Evolutionary conservation across 2,113 vertebrate genomes (phyloP).

Genomic region (Tetrax tetrax): DNA sequence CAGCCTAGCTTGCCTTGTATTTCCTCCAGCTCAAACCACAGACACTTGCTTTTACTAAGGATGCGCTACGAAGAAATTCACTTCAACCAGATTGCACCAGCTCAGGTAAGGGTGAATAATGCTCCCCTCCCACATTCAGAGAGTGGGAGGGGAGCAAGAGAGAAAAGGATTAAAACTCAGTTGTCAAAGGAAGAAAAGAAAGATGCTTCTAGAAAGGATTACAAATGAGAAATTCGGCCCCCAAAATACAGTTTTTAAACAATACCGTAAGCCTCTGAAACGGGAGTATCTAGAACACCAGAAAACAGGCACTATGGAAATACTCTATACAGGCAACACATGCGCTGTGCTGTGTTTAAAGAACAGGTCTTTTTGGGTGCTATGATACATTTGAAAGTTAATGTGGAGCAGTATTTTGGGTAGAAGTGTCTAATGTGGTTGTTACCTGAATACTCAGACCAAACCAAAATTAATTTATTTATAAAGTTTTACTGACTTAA

Average conservation of each 20-base stretch:
- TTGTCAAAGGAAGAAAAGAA: not conserved
- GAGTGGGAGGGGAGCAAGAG: not conserved
- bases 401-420: not conserved
- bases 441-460: not conserved
- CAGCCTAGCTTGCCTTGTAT: not conserved
- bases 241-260: not conserved
- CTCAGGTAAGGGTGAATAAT: not conserved
- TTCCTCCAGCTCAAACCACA: not conserved
- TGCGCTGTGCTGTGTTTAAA: not conserved
- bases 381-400: not conserved
- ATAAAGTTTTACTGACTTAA: not conserved
- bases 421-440: not conserved
- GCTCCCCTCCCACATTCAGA: not conserved
- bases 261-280: not conserved
- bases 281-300: not conserved
- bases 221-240: not conserved
- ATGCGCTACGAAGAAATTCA: not conserved
- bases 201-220: not conserved
- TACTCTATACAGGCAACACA: not conserved
- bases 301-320: not conserved
- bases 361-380: not conserved
- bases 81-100: not conserved
- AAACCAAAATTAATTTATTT: not conserved
- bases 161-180: not conserved
- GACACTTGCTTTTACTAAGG: not conserved